Base-by-base conservation (phyloP, 2,113 vertebrate species). In the Burhinus bistriatus region DNA sequence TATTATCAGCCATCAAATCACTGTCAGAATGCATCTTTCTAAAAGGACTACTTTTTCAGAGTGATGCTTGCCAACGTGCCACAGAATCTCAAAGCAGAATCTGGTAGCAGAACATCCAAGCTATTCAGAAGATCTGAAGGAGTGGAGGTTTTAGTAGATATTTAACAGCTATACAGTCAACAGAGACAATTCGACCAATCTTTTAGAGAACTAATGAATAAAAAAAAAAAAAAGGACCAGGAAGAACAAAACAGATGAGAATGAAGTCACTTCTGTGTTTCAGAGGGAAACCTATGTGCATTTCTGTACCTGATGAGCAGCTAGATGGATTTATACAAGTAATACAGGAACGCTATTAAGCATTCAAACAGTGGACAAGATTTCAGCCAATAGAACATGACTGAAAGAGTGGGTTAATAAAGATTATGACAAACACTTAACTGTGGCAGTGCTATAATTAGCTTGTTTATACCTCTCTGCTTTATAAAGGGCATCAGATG, bases 401-500 rank as follows among this genome's bases (percentile, higher is more conserved):
- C 3, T 76, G 65, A 51, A 84, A 40, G 27, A 96, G 26, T 6
- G n/a, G 66, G 65, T 79, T 96, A 95, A 92, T 89, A 88, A 94
- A 92, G 76, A 62, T 93, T 83, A 89, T 92, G 90, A 87, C 51
- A 94, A 95, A 96, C 54, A 65, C 52, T 86, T 68, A 65, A 87
- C 73, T 73, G 29, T 3, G 69, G 87, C 77, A 89, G 57, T 42
- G 87, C 94, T 94, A 90, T 80, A 85, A 95, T 96, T 96, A 97
- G 89, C 81, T 70, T 85, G 94, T 95, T 95, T 96, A 85, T 91
- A 94, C n/a, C 54, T 83, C 91, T 73, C n/a, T 76, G 36, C 73
- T 93, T 82, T 94, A 86, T 73, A 82, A 94, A 96, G 66, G 70
- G 81, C 62, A 95, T 89, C 94, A 94, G 89, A 73, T 91, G 78